These are phyloP conservation scores for Cheilosia impressa DNA, from an alignment of 2,888 invertebrate genomes.

Conservation along the genomic window DNA sequence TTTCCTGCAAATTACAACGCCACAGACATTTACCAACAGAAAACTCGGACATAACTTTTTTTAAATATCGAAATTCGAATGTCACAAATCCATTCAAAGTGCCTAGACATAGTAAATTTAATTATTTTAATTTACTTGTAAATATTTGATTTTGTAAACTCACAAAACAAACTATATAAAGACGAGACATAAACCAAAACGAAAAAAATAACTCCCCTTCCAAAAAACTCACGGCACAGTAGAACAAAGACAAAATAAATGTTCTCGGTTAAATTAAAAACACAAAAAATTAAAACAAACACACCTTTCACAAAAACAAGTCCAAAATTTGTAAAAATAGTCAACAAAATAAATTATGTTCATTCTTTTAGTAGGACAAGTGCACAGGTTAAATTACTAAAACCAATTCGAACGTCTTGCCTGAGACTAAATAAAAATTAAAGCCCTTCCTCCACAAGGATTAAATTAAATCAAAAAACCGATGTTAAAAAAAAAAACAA, in stretches of 20 bases:
- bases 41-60: neutral
- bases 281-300: constrained; percentile 33
- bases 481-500: constrained; percentile 16
- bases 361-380: constrained; percentile 22
- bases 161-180: constrained; percentile 25
- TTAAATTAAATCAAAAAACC: constrained; percentile 15
- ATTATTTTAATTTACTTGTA: neutral
- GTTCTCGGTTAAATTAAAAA: neutral
- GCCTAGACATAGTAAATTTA: too few relatives aligned
- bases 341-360: neutral
- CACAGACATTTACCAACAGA: neutral
- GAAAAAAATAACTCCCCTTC: neutral
- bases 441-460: constrained; percentile 10
- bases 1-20: neutral
- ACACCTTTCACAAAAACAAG: constrained; percentile 25
- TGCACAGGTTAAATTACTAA: constrained; percentile 19
- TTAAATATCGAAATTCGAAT: neutral
- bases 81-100: too few relatives aligned
- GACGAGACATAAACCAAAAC: constrained; percentile 20
- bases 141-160: neutral
- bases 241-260: constrained; percentile 26
- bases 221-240: constrained; percentile 42
- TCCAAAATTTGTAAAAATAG: neutral
- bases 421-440: constrained; percentile 7
- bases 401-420: neutral